phyloP scores from a whole-genome alignment of 1,140 invertebrate genomes.

The Pectinophora gossypiella region DNA sequence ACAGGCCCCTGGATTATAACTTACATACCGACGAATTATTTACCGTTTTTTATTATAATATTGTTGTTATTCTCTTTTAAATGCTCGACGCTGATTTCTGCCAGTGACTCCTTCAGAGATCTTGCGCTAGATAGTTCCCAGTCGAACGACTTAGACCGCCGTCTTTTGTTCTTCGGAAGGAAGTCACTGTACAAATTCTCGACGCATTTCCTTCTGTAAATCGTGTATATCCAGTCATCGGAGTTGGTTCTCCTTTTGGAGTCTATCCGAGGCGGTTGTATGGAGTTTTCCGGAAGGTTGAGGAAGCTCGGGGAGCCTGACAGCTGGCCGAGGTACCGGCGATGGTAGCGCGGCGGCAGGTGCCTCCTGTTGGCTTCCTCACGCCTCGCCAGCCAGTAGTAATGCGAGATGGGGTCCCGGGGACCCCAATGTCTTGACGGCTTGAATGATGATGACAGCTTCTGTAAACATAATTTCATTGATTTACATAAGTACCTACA shows the following conservation, averaged over 20 bases:
- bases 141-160: conserved; percentile 44
- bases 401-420: conserved; percentile 77
- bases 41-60: too few relatives aligned
- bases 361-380: conserved; percentile 39
- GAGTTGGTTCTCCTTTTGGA: conserved; percentile 48
- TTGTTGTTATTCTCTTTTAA: too few relatives aligned
- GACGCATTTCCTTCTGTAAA: conserved; percentile 32
- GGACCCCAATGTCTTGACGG: conserved; percentile 79
- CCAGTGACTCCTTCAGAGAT: too few relatives aligned
- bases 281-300: conserved; percentile 23
- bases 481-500: too few relatives aligned
- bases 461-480: too few relatives aligned
- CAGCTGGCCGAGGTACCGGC: conserved; percentile 41
- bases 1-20: too few relatives aligned
- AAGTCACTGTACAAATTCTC: conserved; percentile 15
- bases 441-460: conserved; percentile 75
- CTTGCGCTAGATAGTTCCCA: conserved; percentile 21
- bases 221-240: conserved; percentile 44
- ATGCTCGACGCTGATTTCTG: too few relatives aligned
- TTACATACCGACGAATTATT: too few relatives aligned
- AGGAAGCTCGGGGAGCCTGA: conserved; percentile 29
- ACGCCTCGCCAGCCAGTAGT: conserved; percentile 76
- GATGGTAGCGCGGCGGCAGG: conserved; percentile 33
- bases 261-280: conserved; percentile 24
- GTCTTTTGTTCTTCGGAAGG: conserved; percentile 10